phyloP scores from a whole-genome alignment of 1,140 invertebrate species.

The Procambarus clarkii region DNA sequence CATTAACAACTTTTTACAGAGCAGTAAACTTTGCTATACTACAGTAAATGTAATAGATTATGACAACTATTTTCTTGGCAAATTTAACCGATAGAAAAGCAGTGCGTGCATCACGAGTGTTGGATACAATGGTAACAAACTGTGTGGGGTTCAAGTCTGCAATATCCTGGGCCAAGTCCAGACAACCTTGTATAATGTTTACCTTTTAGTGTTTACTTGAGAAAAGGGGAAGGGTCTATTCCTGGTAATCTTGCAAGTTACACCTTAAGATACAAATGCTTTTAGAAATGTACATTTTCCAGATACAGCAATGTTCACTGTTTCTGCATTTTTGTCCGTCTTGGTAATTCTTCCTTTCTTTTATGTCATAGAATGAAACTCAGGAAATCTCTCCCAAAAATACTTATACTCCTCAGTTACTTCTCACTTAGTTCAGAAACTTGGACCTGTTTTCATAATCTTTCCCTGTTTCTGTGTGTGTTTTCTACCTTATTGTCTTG shows the following conservation, averaged over 20 bases:
- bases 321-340: not conserved
- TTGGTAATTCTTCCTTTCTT: not conserved
- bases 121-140: not conserved
- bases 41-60: not conserved
- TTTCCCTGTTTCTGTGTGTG: not conserved
- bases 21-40: not conserved
- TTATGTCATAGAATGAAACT: not conserved
- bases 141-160: not conserved
- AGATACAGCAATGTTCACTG: constrained; percentile 6
- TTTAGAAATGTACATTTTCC: not conserved
- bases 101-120: not conserved
- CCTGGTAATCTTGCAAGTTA: not conserved
- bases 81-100: not conserved
- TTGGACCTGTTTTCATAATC: not conserved
- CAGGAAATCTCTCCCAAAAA: not conserved
- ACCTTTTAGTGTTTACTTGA: no score
- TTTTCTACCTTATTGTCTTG: not conserved
- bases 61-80: no score
- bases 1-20: not conserved
- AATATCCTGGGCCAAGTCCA: no score
- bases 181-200: no score
- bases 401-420: not conserved
- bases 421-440: not conserved
- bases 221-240: no score
- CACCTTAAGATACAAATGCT: not conserved